phyloP scores from a whole-genome alignment of 2,797 vertebrate species.

The Falco cherrug region DNA sequence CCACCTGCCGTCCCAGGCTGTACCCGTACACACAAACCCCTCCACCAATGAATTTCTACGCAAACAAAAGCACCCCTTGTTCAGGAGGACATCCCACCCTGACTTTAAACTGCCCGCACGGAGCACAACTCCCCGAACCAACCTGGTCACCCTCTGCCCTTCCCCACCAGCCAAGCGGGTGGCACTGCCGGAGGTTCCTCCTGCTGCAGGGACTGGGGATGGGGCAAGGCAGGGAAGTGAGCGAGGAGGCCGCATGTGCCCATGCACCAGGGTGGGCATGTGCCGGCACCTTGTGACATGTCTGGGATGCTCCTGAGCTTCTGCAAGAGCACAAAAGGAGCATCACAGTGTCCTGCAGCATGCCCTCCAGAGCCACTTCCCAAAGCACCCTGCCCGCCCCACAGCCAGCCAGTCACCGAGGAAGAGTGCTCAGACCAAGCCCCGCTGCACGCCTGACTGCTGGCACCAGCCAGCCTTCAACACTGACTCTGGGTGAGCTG shows the following conservation, averaged over 20 bases:
- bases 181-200: not conserved
- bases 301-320: not conserved
- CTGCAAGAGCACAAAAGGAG: not conserved
- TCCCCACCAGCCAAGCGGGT: fast-evolving
- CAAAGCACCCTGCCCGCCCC: not conserved
- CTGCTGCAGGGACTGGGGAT: not conserved
- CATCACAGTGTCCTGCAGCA: not conserved
- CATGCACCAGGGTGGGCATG: fast-evolving
- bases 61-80: not conserved
- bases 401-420: not conserved
- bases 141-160: not conserved
- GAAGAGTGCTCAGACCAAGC: too few species aligned
- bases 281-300: not conserved
- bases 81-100: not conserved
- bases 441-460: not conserved
- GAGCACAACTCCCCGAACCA: fast-evolving
- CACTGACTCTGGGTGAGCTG: not conserved
- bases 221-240: not conserved
- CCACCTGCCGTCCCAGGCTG: not conserved
- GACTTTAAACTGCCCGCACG: fast-evolving
- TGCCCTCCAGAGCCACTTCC: not conserved
- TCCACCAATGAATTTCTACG: fast-evolving
- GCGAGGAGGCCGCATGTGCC: not conserved
- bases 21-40: not conserved
- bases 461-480: not conserved